phyloP scores from a whole-genome alignment of 2,113 vertebrate genomes.

The Solea solea region DNA sequence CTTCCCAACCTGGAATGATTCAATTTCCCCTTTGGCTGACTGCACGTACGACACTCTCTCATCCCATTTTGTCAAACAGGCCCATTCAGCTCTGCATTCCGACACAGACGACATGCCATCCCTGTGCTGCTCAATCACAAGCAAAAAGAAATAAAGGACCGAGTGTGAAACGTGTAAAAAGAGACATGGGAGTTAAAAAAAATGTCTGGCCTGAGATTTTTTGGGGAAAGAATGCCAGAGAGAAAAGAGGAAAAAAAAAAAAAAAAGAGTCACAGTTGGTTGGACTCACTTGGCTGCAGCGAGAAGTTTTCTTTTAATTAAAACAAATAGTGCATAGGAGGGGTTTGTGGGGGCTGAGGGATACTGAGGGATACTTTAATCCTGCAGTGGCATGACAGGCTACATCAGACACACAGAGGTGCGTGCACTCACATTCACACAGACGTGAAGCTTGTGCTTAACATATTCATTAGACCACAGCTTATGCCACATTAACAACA shows the following conservation, averaged over 20 bases:
- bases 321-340: constrained; percentile 76
- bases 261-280: constrained; percentile 46
- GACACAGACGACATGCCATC: constrained; percentile 40
- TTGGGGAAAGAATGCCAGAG: constrained; percentile 38
- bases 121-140: constrained; percentile 48
- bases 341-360: constrained; percentile 43
- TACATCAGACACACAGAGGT: constrained; percentile 53
- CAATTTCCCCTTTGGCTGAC: constrained; percentile 76
- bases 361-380: constrained; percentile 77
- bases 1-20: constrained; percentile 76
- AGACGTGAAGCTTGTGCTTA: not conserved
- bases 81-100: constrained; percentile 51
- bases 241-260: constrained; percentile 24
- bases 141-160: constrained; percentile 25
- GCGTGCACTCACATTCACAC: not conserved
- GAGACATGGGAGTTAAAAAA: constrained; percentile 23
- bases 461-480: no score
- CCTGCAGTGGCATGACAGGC: constrained; percentile 74
- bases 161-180: constrained; percentile 37
- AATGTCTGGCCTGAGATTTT: constrained; percentile 40
- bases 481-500: no score
- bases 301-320: constrained; percentile 79
- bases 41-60: constrained; percentile 61
- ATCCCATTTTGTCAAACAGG: constrained; percentile 61
- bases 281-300: constrained; percentile 47